A percentile compares a stretch with the other conserved stretches of the same genome.
phyloP scores from a whole-genome alignment of 2,888 invertebrate genomes.

The Calliopum simillimum region DNA sequence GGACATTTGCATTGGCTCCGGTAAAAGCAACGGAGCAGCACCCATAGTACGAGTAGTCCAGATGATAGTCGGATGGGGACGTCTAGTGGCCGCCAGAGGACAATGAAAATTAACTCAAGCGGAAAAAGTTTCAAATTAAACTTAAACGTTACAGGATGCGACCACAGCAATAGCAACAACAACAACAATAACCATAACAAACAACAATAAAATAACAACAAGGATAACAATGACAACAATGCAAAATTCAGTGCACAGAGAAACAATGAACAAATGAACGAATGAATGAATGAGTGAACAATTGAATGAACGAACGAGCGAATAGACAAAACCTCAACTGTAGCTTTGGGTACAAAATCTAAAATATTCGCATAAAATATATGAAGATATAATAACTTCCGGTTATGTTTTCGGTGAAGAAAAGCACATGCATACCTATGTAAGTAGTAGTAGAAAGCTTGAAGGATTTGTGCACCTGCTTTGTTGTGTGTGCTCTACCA shows the following conservation, averaged over 20 bases:
- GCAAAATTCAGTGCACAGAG: not conserved
- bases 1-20: not conserved
- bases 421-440: slow-evolving; percentile 48
- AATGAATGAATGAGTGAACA: slow-evolving; percentile 37
- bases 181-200: slow-evolving; percentile 40
- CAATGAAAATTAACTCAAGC: slow-evolving; percentile 62
- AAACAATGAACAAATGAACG: slow-evolving; percentile 23
- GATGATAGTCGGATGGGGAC: slow-evolving; percentile 26
- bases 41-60: too few relatives aligned
- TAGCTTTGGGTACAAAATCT: slow-evolving; percentile 42
- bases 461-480: slow-evolving; percentile 27
- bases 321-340: slow-evolving; percentile 43
- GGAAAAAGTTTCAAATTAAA: slow-evolving; percentile 66
- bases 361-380: slow-evolving; percentile 48
- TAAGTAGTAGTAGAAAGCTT: not conserved
- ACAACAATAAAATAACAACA: slow-evolving; percentile 25
- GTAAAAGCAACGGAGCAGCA: not conserved
- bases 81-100: slow-evolving; percentile 48
- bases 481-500: not conserved
- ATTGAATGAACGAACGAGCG: slow-evolving; percentile 33
- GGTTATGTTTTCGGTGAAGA: slow-evolving; percentile 54
- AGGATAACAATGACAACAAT: slow-evolving; percentile 24
- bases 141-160: slow-evolving; percentile 63
- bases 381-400: slow-evolving; percentile 66
- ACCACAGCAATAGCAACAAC: slow-evolving; percentile 36